Base-by-base conservation (phyloP, 2,797 vertebrate species). In the Hyperoplus lanceolatus region DNA sequence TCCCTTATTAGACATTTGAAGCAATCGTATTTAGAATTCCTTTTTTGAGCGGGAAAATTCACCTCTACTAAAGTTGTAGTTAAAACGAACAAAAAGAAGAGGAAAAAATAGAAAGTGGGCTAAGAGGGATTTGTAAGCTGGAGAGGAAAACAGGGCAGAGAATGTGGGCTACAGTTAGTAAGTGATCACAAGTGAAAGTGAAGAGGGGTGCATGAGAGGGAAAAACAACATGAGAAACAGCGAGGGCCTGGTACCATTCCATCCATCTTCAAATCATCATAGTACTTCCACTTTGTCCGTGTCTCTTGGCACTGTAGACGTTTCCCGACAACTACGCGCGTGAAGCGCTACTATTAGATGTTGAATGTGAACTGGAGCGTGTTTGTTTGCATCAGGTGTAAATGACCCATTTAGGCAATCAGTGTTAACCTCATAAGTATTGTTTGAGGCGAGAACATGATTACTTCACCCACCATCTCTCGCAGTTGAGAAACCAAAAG, bases 341-440 rank as follows among this genome's bases (percentile, higher is more conserved):
- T 74, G 58, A 79, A 73, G 70, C 70, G 71, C 57, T 85, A 79
- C 75, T 77, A 70, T 73, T 73, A 80, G 67, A 83, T 41, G 45
- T 70, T 73, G 36, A 79, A 81, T 42, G 75, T 70, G 82, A 83
- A 86, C 50, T 51, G 21, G 70, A 82, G 71, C 42, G 36, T 75
- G 46, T 87, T 82, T 85, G 77, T 89, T 89, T 84, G 65, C 63
- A 65, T 38, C 58, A 59, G 48, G 68, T 88, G 83, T 57, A 86
- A 90, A 88, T 80, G 43, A 86, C 65, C 80, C 83, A 84, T 81
- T 84, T 75, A 75, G 53, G 73, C 74, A 90, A 87, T 92, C 90
- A 87, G 65, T 61, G 70, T 70, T 79, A 73, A 66, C 29, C 82
- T 80, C 73, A 61, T 45, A 85, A 76, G 67, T 63, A 74, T 74